Percentiles rank a stretch among this genome's conserved stretches.
phyloP scores from a whole-genome alignment of 1,140 invertebrate genomes.

The Leptonema lineaticorne region DNA sequence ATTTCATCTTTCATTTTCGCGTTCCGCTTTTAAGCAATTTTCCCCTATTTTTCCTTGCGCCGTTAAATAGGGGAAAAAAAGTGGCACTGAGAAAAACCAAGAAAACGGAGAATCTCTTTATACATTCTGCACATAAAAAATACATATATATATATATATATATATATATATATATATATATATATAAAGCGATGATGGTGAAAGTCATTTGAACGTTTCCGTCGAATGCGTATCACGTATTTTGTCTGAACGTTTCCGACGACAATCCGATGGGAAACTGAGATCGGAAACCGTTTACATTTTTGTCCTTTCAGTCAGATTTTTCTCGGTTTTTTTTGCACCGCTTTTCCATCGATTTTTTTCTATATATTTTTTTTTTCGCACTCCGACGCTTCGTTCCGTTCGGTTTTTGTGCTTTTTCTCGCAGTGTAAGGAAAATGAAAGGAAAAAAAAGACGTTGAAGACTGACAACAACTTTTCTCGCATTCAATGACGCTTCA shows the following conservation, averaged over 20 bases:
- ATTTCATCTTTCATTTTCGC: no score
- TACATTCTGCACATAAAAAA: no score
- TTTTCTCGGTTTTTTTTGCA: background rate
- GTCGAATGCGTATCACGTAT: conserved; percentile 14
- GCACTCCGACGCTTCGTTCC: background rate
- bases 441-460: background rate
- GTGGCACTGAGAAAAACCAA: no score
- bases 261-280: conserved; percentile 1
- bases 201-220: conserved; percentile 11
- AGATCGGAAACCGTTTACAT: conserved; percentile 17
- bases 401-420: background rate
- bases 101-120: no score
- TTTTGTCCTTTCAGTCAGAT: background rate
- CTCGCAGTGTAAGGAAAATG: background rate
- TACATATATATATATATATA: no score
- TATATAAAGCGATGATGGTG: conserved; percentile 11
- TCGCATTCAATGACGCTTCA: background rate
- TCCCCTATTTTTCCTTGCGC: no score
- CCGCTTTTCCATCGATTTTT: background rate
- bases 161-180: background rate
- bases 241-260: conserved; percentile 9
- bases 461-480: conserved; percentile 8
- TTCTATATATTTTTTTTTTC: background rate
- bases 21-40: no score
- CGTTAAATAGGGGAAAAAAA: no score